Evolutionary conservation across 2,797 vertebrate genomes (phyloP).

Genomic region (Enteromius unitaeniatus): DNA sequence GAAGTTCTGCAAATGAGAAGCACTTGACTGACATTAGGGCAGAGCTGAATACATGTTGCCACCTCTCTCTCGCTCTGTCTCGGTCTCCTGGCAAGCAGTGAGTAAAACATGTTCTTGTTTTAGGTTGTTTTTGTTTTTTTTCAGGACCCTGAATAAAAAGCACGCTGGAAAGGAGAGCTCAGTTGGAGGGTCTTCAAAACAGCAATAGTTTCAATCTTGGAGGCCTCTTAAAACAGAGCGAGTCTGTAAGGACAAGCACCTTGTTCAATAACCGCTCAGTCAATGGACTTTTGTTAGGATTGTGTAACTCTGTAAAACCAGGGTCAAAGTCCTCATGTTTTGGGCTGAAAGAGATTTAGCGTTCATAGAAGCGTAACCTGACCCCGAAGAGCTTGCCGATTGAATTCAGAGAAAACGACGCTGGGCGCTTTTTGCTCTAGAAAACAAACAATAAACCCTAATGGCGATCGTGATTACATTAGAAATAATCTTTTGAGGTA

Average conservation of each 20-base stretch:
- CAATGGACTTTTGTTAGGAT: constrained; percentile 51
- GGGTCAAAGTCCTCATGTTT: constrained; percentile 48
- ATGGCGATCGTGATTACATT: constrained; percentile 18
- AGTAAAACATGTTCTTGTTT: constrained; percentile 23
- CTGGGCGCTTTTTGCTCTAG: not conserved
- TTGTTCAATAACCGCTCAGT: constrained; percentile 48
- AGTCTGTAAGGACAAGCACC: constrained; percentile 48
- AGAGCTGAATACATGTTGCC: constrained; percentile 37
- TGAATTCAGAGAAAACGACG: constrained; percentile 16
- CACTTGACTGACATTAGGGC: constrained; percentile 69
- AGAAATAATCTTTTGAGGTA: not conserved
- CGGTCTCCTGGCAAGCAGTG: constrained; percentile 9
- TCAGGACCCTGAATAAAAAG: constrained; percentile 29
- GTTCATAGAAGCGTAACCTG: constrained; percentile 40
- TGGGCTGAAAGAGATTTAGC: constrained; percentile 43
- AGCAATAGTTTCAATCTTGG: constrained; percentile 26
- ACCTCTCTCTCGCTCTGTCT: constrained; percentile 19
- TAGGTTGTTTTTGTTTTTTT: not conserved
- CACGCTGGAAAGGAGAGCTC: constrained; percentile 21
- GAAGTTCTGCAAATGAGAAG: constrained; percentile 63
- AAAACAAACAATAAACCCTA: constrained; percentile 33
- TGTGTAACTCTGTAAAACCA: constrained; percentile 49
- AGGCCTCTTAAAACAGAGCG: constrained; percentile 28
- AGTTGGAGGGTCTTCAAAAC: constrained; percentile 29
- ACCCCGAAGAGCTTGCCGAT: not conserved